Conservation (phyloP, 2,797 vertebrate genomes). For the Loriculus beryllinus region DNA sequence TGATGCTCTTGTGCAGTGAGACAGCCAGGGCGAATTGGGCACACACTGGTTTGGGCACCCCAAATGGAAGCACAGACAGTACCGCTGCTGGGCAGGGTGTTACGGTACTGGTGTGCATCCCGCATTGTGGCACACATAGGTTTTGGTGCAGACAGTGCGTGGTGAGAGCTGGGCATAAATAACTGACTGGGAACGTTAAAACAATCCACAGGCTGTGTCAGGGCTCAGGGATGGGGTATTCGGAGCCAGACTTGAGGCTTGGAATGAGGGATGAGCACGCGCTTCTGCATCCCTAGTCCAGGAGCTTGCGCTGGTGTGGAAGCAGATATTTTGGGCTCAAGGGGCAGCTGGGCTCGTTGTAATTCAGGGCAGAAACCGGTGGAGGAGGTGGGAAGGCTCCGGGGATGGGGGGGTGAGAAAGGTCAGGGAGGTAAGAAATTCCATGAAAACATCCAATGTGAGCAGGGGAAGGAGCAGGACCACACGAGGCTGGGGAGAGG, state of each 20-base stretch:
- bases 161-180: not conserved
- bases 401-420: not conserved
- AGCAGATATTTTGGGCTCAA: not conserved
- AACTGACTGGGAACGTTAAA: not conserved
- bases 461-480: not conserved
- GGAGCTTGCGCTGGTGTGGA: fast-evolving
- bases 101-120: fast-evolving
- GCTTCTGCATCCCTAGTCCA: fast-evolving
- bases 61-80: not conserved
- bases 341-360: not conserved
- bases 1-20: not conserved
- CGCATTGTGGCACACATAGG: fast-evolving
- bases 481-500: fast-evolving
- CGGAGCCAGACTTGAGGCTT: fast-evolving
- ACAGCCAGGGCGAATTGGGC: not conserved
- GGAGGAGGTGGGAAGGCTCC: not conserved
- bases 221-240: fast-evolving
- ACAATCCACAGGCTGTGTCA: fast-evolving
- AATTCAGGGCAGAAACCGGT: slow-evolving; percentile 31
- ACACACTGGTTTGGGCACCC: fast-evolving
- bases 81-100: fast-evolving
- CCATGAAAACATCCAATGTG: not conserved
- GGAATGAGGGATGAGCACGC: fast-evolving
- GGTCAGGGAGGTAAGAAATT: slow-evolving; percentile 34
- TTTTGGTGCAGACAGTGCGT: fast-evolving